Conservation (phyloP, 2,888 invertebrate species). For the Mellilla xanthometata region DNA sequence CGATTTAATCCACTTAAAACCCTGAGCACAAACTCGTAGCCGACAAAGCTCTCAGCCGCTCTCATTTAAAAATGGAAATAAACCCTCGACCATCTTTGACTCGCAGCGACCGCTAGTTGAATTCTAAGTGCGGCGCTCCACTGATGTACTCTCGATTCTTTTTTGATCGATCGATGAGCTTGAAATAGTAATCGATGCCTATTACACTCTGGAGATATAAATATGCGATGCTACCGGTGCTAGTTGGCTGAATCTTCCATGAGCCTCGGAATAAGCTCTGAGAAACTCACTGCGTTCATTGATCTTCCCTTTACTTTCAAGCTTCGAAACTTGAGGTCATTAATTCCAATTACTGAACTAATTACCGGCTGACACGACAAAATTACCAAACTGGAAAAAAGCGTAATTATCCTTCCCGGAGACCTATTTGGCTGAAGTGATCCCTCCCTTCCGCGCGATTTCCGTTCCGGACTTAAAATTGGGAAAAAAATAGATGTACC, state of each 20-base stretch:
- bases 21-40: slow-evolving; percentile 79
- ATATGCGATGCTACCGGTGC: slow-evolving; percentile 8
- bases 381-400: slow-evolving; percentile 47
- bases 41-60: slow-evolving; percentile 82
- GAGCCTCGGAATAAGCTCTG: slow-evolving; percentile 1
- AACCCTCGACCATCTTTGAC: slow-evolving; percentile 80
- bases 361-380: slow-evolving; percentile 34
- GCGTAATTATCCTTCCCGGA: slow-evolving; percentile 64
- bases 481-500: slow-evolving; percentile 48
- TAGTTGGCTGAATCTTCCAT: slow-evolving; percentile 7
- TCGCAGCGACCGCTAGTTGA: slow-evolving; percentile 73
- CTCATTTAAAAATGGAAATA: slow-evolving; percentile 83
- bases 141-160: slow-evolving; percentile 63
- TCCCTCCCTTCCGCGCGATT: slow-evolving; percentile 71
- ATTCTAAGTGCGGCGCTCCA: slow-evolving; percentile 72
- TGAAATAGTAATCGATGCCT: slow-evolving; percentile 30
- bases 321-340: slow-evolving; percentile 11
- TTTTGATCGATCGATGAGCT: slow-evolving; percentile 48
- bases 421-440: slow-evolving; percentile 62
- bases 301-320: slow-evolving; percentile 1
- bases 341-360: slow-evolving; percentile 19
- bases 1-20: slow-evolving; percentile 84
- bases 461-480: slow-evolving; percentile 60
- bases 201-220: slow-evolving; percentile 18
- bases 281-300: neutral